Conservation (phyloP, 2,797 vertebrate species). For the Streptopelia turtur region DNA sequence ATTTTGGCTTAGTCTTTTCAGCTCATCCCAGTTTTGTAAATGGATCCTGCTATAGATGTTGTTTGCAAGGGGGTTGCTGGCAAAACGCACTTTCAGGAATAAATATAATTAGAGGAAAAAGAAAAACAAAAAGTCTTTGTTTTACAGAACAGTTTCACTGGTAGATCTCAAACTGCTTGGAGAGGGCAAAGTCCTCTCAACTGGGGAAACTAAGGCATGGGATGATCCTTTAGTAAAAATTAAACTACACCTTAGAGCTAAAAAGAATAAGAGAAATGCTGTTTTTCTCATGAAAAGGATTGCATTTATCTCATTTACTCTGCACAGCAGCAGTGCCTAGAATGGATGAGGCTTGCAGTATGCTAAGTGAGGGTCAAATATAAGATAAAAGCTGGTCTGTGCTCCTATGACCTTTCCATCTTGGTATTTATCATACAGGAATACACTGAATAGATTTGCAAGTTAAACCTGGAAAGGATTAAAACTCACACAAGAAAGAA, state of each 20-base stretch:
- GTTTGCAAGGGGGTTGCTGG: neutral
- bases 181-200: neutral
- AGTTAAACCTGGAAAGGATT: slow-evolving; percentile 22
- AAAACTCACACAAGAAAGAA: slow-evolving; percentile 1
- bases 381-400: neutral
- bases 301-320: neutral
- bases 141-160: neutral
- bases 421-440: neutral
- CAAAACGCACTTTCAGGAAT: neutral
- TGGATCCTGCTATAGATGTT: neutral
- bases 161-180: neutral
- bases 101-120: neutral
- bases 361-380: neutral
- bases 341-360: neutral
- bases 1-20: neutral
- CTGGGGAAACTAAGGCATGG: neutral
- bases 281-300: neutral
- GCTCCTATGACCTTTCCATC: neutral
- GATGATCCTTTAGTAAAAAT: neutral
- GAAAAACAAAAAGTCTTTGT: neutral
- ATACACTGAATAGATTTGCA: slow-evolving; percentile 4
- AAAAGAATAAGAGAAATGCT: neutral
- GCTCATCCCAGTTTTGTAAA: neutral
- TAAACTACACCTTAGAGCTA: neutral
- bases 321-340: neutral